These are phyloP conservation scores for Temnothorax rugatulus DNA, from an alignment of 2,888 invertebrate genomes.

Conservation along the genomic window DNA sequence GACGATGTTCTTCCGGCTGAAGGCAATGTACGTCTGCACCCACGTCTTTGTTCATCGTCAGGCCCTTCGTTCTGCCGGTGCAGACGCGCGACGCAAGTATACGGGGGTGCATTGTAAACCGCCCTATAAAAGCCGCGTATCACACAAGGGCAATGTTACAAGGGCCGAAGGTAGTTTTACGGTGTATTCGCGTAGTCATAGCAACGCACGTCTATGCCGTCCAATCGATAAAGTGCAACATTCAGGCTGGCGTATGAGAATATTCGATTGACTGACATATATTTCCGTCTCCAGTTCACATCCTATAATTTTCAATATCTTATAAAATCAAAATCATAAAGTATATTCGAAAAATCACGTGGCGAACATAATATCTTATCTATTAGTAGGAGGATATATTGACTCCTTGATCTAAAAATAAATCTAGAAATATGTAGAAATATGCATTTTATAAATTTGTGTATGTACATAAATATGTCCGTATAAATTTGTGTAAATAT, in stretches of 20 bases:
- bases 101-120: constrained; percentile 71
- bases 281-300: constrained; percentile 35
- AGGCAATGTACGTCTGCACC: constrained; percentile 37
- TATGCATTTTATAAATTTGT: background rate
- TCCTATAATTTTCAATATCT: background rate
- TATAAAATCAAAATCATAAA: background rate
- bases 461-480: background rate
- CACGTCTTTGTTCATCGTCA: constrained; percentile 80
- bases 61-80: constrained; percentile 75
- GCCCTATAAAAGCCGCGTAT: constrained; percentile 76
- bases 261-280: constrained; percentile 54
- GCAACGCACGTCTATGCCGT: constrained; percentile 79
- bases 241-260: constrained; percentile 67
- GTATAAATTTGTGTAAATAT: background rate
- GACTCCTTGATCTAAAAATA: background rate
- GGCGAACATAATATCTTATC: background rate
- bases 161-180: constrained; percentile 76
- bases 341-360: background rate
- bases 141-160: constrained; percentile 68
- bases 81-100: constrained; percentile 65
- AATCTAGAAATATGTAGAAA: background rate
- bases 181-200: constrained; percentile 82
- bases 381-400: background rate
- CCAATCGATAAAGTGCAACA: constrained; percentile 84
- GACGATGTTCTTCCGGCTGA: constrained; percentile 19